Conservation (phyloP, 2,888 invertebrate genomes). For the Cheilosia vulpina region DNA sequence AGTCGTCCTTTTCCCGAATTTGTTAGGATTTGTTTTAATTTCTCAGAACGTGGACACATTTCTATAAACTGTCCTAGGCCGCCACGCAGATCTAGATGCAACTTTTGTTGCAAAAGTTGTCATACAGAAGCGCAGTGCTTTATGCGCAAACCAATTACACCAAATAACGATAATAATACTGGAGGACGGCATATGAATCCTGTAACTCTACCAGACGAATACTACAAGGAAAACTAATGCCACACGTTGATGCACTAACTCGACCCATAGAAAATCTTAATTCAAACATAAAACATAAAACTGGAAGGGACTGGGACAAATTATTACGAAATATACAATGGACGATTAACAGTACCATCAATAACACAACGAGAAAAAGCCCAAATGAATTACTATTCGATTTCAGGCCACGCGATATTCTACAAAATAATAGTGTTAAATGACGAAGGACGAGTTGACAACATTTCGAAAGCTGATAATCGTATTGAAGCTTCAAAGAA, state of each 20-base stretch:
- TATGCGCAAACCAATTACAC: too few species aligned
- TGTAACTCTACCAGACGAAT: too few species aligned
- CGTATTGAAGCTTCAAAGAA: too few species aligned
- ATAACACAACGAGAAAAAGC: constrained; percentile 45
- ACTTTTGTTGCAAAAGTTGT: constrained; percentile 1
- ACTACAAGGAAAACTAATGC: too few species aligned
- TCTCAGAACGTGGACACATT: constrained; percentile 29
- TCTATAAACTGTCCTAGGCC: constrained; percentile 5
- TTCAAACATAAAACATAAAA: too few species aligned
- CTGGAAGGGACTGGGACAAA: constrained; percentile 41
- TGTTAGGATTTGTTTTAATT: constrained; percentile 23
- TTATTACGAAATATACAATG: constrained; percentile 34
- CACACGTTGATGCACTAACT: too few species aligned
- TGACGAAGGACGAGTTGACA: too few species aligned
- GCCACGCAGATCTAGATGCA: constrained; percentile 2
- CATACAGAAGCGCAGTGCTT: constrained; percentile 13
- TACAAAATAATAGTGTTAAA: constrained; percentile 27
- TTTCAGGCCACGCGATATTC: constrained; percentile 15
- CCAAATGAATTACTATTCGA: constrained; percentile 54
- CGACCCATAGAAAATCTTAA: too few species aligned
- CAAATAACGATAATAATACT: too few species aligned
- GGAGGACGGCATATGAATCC: too few species aligned
- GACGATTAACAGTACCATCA: constrained; percentile 33
- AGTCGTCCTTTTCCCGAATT: too few species aligned
- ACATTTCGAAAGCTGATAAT: too few species aligned